Evolutionary conservation across 2,888 invertebrate genomes (phyloP).

Genomic region (Thyatira batis): DNA sequence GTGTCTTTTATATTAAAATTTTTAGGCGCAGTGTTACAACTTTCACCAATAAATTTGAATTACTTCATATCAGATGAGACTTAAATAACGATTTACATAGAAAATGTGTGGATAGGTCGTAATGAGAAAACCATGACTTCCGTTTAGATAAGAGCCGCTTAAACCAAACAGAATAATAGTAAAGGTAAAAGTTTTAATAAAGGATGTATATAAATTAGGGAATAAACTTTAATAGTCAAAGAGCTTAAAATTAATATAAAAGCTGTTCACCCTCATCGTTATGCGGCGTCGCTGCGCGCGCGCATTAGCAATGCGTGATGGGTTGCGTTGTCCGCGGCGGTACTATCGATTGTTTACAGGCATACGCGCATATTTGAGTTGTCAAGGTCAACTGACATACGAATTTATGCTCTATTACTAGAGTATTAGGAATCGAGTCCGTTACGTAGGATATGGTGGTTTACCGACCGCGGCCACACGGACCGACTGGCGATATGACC

Average conservation of each 20-base stretch:
- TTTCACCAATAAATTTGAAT: conserved; percentile 51
- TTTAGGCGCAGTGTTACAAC: conserved; percentile 14
- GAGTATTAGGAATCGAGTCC: conserved; percentile 38
- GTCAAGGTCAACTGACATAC: conserved; percentile 46
- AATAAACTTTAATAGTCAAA: conserved; percentile 61
- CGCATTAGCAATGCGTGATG: conserved; percentile 73
- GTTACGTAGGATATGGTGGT: conserved; percentile 17
- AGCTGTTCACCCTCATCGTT: conserved; percentile 62
- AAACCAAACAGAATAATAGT: conserved; percentile 21
- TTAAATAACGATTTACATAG: conserved; percentile 27
- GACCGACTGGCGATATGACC: conserved; percentile 58
- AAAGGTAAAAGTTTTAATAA: conserved; percentile 39
- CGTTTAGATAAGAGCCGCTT: conserved; percentile 17
- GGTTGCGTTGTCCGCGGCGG: conserved; percentile 54
- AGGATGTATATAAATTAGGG: conserved; percentile 65
- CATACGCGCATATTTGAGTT: conserved; percentile 49
- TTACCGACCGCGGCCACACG: conserved; percentile 55
- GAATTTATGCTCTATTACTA: conserved; percentile 52
- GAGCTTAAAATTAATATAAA: conserved; percentile 52
- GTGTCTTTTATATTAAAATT: neutral
- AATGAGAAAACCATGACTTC: conserved; percentile 3
- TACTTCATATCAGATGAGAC: conserved; percentile 33
- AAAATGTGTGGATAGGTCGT: conserved; percentile 23
- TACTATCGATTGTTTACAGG: conserved; percentile 74
- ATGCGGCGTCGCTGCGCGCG: conserved; percentile 61